phyloP scores from a whole-genome alignment of 2,113 vertebrate species.

The Sinocyclocheilus anshuiensis region DNA sequence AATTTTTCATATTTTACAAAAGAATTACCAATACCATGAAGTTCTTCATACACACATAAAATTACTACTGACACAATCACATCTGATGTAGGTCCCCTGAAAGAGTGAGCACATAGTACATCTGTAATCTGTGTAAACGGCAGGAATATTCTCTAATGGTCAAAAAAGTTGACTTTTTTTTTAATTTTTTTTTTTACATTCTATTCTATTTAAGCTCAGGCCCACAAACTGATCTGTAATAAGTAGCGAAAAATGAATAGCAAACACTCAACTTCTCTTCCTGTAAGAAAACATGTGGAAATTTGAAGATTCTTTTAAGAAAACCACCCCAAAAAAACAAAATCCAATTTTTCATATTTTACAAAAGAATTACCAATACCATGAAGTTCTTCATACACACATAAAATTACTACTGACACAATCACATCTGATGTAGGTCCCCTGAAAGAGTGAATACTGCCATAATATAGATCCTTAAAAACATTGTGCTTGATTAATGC shows the following conservation, averaged over 20 bases:
- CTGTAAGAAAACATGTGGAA: not conserved
- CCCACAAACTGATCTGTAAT: not conserved
- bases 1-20: not conserved
- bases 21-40: not conserved
- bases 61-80: not conserved
- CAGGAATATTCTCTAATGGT: not conserved
- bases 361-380: not conserved
- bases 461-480: not conserved
- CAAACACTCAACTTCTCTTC: not conserved
- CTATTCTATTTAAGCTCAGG: not conserved
- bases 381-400: not conserved
- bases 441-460: not conserved
- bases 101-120: not conserved
- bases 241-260: not conserved
- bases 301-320: not conserved
- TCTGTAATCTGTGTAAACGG: not conserved
- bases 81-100: constrained; percentile 27
- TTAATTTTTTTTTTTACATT: constrained; percentile 12
- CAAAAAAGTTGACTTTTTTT: not conserved
- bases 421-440: constrained; percentile 22
- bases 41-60: not conserved
- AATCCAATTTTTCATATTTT: not conserved
- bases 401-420: not conserved
- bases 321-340: not conserved
- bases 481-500: constrained; percentile 39